These are phyloP conservation scores for Lithophane socia DNA, from an alignment of 2,888 invertebrate species.

Conservation along the genomic window DNA sequence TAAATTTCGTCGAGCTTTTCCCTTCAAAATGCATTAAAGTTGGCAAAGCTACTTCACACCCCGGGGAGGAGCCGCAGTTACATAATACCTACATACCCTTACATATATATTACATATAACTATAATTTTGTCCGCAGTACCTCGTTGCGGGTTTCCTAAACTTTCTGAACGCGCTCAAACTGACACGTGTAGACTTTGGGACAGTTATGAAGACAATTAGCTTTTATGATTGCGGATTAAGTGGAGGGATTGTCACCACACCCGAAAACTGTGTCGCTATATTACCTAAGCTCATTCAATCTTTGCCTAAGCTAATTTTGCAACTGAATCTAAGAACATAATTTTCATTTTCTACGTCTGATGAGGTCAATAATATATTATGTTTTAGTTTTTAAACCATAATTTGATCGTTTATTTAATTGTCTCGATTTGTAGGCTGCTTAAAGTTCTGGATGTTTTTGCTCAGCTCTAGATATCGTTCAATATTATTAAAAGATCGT, in stretches of 20 bases:
- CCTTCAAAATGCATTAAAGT: constrained; percentile 24
- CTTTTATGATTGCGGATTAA: background rate
- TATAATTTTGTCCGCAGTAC: constrained; percentile 27
- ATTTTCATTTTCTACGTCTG: background rate
- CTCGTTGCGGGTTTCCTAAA: constrained; percentile 27
- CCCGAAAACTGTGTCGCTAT: background rate
- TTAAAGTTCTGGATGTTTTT: background rate
- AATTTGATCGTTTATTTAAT: background rate
- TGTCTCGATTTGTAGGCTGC: background rate
- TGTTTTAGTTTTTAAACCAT: background rate
- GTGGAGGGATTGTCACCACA: background rate
- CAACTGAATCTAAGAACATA: background rate
- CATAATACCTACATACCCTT: constrained; percentile 9
- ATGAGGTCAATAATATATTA: background rate
- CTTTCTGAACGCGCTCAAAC: constrained; percentile 13
- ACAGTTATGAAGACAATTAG: background rate
- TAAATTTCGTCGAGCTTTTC: constrained; percentile 8
- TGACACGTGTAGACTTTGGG: constrained; percentile 12
- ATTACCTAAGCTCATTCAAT: background rate
- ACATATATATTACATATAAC: constrained; percentile 10
- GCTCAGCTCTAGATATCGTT: background rate
- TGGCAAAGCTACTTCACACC: constrained; percentile 13
- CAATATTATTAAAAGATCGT: constrained; percentile 18
- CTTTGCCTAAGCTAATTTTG: background rate
- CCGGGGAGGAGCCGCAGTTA: constrained; percentile 16